Evolutionary conservation across 2,888 invertebrate species (phyloP), one percentile per base, ranked within the genome.

Genomic region (Priapulus caudatus): DNA sequence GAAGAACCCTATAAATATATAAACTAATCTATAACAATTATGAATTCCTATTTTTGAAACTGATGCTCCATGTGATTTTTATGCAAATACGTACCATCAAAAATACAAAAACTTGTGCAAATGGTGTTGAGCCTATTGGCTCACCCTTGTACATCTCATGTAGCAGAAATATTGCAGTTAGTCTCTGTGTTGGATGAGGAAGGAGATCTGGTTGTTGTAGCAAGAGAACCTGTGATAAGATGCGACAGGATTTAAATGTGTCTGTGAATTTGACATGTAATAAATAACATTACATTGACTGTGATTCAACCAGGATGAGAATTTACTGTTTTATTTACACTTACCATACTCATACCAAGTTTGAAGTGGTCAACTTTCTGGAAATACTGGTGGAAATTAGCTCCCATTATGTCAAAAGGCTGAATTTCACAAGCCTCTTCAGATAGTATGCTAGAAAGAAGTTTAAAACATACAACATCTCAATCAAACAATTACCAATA

Each of bases 361-460:
- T 85, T 86, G 65, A 85, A 87, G 67, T 82, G 81, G 63, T 87
- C 86, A 50, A 81, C 78, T 67, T 81, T 81, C 20, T 81, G 78
- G 68, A 89, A 88, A 60, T 80, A 79, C 66, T 84, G 85, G 66
- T 84, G 84, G 44, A 88, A 76, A 65, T 84, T 83, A 60, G 78
- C 76, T 50, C 83, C 81, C 62, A 90, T 77, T 45, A 78, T 77
- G 64, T 90, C 89, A 65, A 90, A 75, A 22, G 81, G 80, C 67
- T 83, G 82, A 52, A 79, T 78, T 67, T 83, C 83, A 23, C 84
- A 79, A 54, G 80, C 81, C 68, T 81, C 81, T 65, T 82, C 82
- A 56, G 81, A 81, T 63, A 85, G 76, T 63, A 84, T 76, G 65
- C 83, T 84, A 70, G 53, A 74, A 74, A 63, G 55, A 58, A 58